Conservation (phyloP, 2,113 vertebrate genomes). For the Atractosteus spatula region DNA sequence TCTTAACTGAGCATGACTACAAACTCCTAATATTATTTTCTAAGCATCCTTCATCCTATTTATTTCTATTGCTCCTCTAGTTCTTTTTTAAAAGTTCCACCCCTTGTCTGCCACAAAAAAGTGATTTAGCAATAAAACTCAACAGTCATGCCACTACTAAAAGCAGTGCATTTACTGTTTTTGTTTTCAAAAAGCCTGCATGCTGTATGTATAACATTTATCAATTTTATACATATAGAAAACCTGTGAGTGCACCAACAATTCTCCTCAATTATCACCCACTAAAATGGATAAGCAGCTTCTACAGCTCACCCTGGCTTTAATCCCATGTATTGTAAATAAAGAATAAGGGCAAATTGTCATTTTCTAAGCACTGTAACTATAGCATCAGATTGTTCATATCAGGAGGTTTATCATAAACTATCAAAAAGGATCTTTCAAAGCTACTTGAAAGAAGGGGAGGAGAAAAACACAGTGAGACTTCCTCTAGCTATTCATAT, state of each 20-base stretch:
- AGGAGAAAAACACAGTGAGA: slow-evolving; percentile 53
- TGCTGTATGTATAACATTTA: too few species aligned
- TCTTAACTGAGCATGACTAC: not conserved
- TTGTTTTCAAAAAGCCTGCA: too few species aligned
- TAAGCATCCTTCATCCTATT: too few species aligned
- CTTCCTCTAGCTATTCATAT: slow-evolving; percentile 63
- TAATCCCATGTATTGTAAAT: slow-evolving; percentile 61
- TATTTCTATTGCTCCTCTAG: too few species aligned
- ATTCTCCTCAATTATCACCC: slow-evolving; percentile 51
- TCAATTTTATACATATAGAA: too few species aligned
- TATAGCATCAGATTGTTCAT: slow-evolving; percentile 54
- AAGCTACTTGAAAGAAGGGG: slow-evolving; percentile 57
- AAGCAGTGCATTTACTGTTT: too few species aligned
- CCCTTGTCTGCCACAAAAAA: too few species aligned
- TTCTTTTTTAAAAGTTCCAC: too few species aligned
- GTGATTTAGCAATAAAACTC: too few species aligned
- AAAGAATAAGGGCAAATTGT: slow-evolving; percentile 51
- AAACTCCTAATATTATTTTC: not conserved
- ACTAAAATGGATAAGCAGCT: slow-evolving; percentile 45
- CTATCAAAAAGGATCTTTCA: slow-evolving; percentile 66
- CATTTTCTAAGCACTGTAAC: slow-evolving; percentile 39
- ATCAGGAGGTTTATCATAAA: slow-evolving; percentile 66
- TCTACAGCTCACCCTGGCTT: slow-evolving; percentile 45
- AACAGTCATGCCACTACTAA: too few species aligned
- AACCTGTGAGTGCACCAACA: too few species aligned